Conservation (phyloP, 2,797 vertebrate species). For the Petrocephalus sullivani region DNA sequence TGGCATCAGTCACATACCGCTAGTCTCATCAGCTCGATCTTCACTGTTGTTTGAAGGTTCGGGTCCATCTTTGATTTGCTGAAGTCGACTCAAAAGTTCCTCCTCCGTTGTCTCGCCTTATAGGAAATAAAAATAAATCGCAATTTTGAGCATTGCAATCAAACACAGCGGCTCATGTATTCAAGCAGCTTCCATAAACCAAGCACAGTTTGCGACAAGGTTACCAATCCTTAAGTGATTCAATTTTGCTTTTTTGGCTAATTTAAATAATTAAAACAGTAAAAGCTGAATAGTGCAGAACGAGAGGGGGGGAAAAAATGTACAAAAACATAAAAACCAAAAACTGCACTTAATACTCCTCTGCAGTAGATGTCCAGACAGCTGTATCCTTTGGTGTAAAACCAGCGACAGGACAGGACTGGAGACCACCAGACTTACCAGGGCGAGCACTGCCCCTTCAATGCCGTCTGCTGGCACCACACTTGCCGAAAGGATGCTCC, state of each 20-base stretch:
- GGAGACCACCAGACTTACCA: constrained; percentile 62
- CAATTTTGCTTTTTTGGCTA: not conserved
- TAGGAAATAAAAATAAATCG: constrained; percentile 43
- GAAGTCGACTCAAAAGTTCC: constrained; percentile 88
- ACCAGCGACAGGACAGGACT: constrained; percentile 53
- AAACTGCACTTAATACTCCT: constrained; percentile 1
- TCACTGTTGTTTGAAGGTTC: constrained; percentile 74
- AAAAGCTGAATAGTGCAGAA: not conserved
- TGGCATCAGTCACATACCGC: constrained; percentile 57
- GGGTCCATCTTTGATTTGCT: constrained; percentile 90
- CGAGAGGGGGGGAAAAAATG: not conserved
- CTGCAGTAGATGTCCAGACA: constrained; percentile 27
- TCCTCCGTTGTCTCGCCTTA: constrained; percentile 95
- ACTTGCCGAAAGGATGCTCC: constrained; percentile 54
- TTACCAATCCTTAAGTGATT: not conserved
- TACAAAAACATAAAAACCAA: not conserved
- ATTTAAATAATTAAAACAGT: not conserved
- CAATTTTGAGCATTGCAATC: not conserved
- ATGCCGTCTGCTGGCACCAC: constrained; percentile 51
- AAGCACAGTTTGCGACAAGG: not conserved
- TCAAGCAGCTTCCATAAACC: not conserved
- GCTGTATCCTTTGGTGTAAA: constrained; percentile 33
- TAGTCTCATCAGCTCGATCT: constrained; percentile 61
- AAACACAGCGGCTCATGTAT: not conserved
- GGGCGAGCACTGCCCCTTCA: constrained; percentile 58